phyloP scores from a whole-genome alignment of 2,888 invertebrate species.

The Microchrysa polita region DNA sequence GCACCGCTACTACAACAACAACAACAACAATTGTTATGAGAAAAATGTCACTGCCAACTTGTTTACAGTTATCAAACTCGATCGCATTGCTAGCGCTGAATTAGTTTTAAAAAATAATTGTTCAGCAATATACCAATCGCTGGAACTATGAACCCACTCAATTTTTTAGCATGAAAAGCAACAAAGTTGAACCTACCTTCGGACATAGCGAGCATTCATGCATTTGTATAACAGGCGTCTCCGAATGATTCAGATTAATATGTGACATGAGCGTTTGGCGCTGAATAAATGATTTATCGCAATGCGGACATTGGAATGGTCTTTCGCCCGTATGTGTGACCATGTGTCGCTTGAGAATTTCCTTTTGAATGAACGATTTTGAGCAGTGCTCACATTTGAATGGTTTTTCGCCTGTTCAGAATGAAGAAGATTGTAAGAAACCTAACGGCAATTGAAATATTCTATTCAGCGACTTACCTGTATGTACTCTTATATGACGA shows the following conservation, averaged over 20 bases:
- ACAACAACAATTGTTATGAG: too few relatives aligned
- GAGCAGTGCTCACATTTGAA: conserved; percentile 69
- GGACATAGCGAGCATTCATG: conserved; percentile 75
- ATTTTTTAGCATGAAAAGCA: too few relatives aligned
- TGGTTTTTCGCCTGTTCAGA: conserved; percentile 61
- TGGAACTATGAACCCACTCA: too few relatives aligned
- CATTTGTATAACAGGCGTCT: conserved; percentile 68
- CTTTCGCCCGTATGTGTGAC: conserved; percentile 70
- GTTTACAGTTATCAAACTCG: too few relatives aligned
- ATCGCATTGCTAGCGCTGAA: too few relatives aligned
- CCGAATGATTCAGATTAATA: conserved; percentile 68
- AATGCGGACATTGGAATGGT: conserved; percentile 73
- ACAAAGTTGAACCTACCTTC: conserved; percentile 63
- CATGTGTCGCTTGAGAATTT: conserved; percentile 72
- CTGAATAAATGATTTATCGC: conserved; percentile 77
- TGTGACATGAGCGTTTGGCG: conserved; percentile 74
- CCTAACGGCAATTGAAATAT: conserved; percentile 43
- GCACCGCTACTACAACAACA: too few relatives aligned
- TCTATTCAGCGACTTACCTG: too few relatives aligned
- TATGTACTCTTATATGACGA: conserved; percentile 76
- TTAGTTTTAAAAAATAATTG: too few relatives aligned
- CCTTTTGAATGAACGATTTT: conserved; percentile 77
- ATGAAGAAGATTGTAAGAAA: too few relatives aligned
- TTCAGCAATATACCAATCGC: too few relatives aligned
- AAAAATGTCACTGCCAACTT: too few relatives aligned